Evolutionary conservation across 2,113 vertebrate genomes (phyloP), one percentile per base, ranked within the genome.

Genomic region (Brienomyrus longianalis): DNA sequence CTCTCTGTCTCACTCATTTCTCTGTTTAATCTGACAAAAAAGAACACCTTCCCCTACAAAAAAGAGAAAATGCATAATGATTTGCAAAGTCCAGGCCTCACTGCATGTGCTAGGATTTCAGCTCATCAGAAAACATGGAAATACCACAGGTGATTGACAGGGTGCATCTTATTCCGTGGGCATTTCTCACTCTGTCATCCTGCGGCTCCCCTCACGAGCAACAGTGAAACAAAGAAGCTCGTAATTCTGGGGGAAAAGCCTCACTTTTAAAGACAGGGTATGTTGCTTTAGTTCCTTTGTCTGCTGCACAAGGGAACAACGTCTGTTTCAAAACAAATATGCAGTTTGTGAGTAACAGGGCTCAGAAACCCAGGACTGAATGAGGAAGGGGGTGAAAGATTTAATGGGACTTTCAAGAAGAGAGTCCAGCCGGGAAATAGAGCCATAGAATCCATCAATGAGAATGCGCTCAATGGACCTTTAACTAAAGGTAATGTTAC

Each of bases 91-190:
- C 88, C 31, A n/a, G 77, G 47, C 23, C 86, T 15, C n/a, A 1
- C 31, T 45, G 51, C 19, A 11, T 35, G 11, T n/a, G 66, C 90
- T 87, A 89, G 89, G 52, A 56, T 89, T 88, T 93, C 88, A 87
- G 89, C 92, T 94, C 92, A 94, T 94, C 90, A 92, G 88, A 92
- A 95, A 93, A 93, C 91, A 94, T 93, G 91, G 93, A 92, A 94
- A 91, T 89, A 89, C 86, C 89, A 19, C 90, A 77, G 87, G 92
- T 93, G 92, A 93, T 90, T 91, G 93, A 92, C 89, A 88, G n/a
- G 77, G 77, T 90, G 88, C 89, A 48, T 91, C 92, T 92, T 83
- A 86, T 92, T 88, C 91, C 84, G 90, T 56, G 66, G 91, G 91
- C 88, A 83, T 93, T 90, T 3, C 15, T 89, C 89, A 88, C 0